Percentiles rank a stretch among this genome's conserved stretches.
Evolutionary conservation across 2,797 vertebrate species (phyloP).

Genomic region (Syngnathus rostellatus): DNA sequence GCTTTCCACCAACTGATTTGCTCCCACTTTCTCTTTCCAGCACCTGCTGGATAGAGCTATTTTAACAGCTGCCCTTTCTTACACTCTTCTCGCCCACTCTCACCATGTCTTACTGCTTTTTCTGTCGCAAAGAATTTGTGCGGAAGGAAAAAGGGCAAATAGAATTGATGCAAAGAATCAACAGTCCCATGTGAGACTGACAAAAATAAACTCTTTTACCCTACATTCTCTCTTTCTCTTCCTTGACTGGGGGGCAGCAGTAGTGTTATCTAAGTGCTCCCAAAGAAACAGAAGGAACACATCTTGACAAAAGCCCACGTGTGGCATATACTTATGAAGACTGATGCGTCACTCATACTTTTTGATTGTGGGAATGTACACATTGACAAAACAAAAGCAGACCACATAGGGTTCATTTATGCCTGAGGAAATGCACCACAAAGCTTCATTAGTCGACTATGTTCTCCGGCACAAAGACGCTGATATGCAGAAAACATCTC

Average conservation of each 20-base stretch:
- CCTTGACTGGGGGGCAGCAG: constrained; percentile 44
- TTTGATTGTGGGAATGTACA: constrained; percentile 18
- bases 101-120: constrained; percentile 1
- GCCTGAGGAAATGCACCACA: neutral
- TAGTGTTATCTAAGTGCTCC: constrained; percentile 56
- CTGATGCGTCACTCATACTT: constrained; percentile 11
- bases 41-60: neutral
- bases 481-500: constrained; percentile 3
- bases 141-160: constrained; percentile 39
- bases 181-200: constrained; percentile 72
- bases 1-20: constrained; percentile 16
- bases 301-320: constrained; percentile 42
- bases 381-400: constrained; percentile 26
- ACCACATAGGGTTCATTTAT: neutral
- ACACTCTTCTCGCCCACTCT: neutral
- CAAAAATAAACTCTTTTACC: constrained; percentile 78
- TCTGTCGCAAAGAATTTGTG: constrained; percentile 19
- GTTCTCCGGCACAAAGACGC: neutral
- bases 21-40: constrained; percentile 1
- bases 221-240: constrained; percentile 62
- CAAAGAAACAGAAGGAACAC: constrained; percentile 36
- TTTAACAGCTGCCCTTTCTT: constrained; percentile 2
- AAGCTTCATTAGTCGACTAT: neutral
- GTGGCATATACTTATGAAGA: constrained; percentile 16
- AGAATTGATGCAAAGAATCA: constrained; percentile 66